Evolutionary conservation across 1,140 invertebrate species (phyloP), one percentile per base, ranked within the genome.

Genomic region (Hycleus phaleratus): DNA sequence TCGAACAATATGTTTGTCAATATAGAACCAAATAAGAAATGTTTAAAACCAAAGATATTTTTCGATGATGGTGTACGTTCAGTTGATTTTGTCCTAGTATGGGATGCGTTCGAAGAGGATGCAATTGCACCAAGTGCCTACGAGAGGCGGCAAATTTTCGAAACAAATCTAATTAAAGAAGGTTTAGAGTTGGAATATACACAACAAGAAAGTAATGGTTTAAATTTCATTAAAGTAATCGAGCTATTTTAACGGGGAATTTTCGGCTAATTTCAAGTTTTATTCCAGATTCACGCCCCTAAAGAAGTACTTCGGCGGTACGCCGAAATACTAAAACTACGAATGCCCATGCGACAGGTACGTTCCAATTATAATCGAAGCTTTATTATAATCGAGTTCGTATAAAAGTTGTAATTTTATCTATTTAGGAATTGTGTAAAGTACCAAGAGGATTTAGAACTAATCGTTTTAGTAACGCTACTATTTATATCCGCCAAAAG

Each of bases 331-430:
- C 80, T 97, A 64, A 95, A 95, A 73, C 79, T 98, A 26, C 84
- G 93, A 74, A 90, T 97, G 88, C 93, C 95, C 9, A 93, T 98
- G 84, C 92, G 90, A 79, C 85, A 90, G 77, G 81, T 91, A 65
- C 67, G 46, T 42, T 54, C 55, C 47, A 42, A 25, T 2, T 18
- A 8, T 42, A 42, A n/a, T 42, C 40, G 11, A 42, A 39, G 10
- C 6, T 39, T 39, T 7, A 6, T 39, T 18, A 18, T 2, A 18
- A 18, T 18, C 2, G 38, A 39, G 1, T 39, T 7, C 10, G 6
- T 39, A 39, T 39, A 39, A 6, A 10, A 39, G 6, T 7, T 39
- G 1, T 39, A 39, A 50, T 43, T 60, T 48, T 60, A 58, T 64
- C 44, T 60, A 24, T 57, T 49, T 64, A 72, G 70, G 70, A 69